phyloP scores from a whole-genome alignment of 2,113 vertebrate genomes.

The Eublepharis macularius region DNA sequence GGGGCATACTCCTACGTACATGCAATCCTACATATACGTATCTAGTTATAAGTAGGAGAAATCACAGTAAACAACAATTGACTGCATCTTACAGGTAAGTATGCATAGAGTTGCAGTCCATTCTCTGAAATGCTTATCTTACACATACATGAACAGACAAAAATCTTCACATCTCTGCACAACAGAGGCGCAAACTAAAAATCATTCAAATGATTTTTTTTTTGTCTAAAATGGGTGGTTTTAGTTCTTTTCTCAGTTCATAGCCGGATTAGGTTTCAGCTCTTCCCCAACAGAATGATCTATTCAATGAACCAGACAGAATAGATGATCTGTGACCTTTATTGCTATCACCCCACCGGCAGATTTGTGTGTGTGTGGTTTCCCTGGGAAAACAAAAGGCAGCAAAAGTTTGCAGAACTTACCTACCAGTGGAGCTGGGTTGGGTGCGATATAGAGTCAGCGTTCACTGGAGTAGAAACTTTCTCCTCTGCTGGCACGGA shows the following conservation, averaged over 20 bases:
- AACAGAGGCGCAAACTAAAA: too few species aligned
- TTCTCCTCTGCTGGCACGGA: constrained; percentile 19
- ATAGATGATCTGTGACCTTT: not conserved
- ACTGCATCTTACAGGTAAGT: not conserved
- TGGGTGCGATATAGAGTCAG: not conserved
- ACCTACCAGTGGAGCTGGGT: constrained; percentile 24
- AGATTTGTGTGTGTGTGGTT: not conserved
- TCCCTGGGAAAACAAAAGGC: not conserved
- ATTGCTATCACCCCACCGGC: not conserved
- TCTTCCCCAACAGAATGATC: accelerated
- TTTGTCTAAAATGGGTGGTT: not conserved
- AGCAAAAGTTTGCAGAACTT: constrained; percentile 52
- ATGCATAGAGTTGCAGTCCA: not conserved
- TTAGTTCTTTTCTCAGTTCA: not conserved
- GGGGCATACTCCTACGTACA: not conserved
- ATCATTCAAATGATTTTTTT: not conserved
- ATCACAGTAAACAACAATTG: not conserved
- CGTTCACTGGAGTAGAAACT: constrained; percentile 9
- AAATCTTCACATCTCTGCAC: not conserved
- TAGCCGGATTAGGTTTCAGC: accelerated
- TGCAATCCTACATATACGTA: not conserved
- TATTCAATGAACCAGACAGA: not conserved
- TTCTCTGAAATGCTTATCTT: not conserved
- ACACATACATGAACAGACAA: not conserved
- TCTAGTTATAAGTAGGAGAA: not conserved